Evolutionary conservation across 2,113 vertebrate species (phyloP).

Genomic region (Solenodon paradoxus): DNA sequence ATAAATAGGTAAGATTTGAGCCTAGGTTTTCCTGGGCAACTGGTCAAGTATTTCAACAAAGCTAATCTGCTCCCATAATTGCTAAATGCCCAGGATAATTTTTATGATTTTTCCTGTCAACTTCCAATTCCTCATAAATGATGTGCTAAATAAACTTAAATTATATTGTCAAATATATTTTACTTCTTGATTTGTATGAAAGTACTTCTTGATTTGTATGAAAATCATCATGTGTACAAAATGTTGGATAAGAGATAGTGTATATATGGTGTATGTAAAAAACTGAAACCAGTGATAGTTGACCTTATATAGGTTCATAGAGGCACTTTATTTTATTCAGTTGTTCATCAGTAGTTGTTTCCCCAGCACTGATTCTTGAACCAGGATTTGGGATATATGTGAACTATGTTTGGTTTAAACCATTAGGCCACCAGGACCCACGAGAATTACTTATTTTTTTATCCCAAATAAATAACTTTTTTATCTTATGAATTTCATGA

Average conservation of each 20-base stretch:
- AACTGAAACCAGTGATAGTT: neutral
- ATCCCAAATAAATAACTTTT: neutral
- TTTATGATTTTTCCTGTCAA: neutral
- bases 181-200: neutral
- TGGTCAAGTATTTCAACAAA: neutral
- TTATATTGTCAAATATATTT: neutral
- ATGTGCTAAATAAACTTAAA: neutral
- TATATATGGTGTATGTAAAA: neutral
- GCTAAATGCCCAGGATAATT: neutral
- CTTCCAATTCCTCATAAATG: neutral
- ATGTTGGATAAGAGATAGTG: neutral
- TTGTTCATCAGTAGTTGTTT: no score
- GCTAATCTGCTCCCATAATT: neutral
- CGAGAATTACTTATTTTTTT: neutral
- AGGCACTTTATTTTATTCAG: no score
- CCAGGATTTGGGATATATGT: no score
- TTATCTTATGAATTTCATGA: neutral
- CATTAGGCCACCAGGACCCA: no score
- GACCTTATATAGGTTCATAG: neutral
- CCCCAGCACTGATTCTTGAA: no score
- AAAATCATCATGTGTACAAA: neutral
- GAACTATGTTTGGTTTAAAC: no score
- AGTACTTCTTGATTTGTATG: neutral
- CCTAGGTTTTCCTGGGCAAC: neutral
- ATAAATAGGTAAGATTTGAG: neutral